Evolutionary conservation across 1,140 invertebrate genomes (phyloP).

Genomic region (Micrasema minimum): DNA sequence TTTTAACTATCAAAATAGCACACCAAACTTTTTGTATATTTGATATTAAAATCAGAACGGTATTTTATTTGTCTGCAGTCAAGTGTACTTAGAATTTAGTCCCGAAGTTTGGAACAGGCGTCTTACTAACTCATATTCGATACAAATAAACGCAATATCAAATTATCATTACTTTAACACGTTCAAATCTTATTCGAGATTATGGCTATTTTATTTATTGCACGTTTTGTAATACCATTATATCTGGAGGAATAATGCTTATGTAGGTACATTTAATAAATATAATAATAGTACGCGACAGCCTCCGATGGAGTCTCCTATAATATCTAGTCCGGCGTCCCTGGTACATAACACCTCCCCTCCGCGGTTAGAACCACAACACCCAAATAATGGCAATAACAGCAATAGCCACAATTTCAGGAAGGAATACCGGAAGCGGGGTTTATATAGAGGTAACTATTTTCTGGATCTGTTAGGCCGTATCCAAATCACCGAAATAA

Average conservation of each 20-base stretch:
- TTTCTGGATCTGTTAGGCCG: constrained; percentile 44
- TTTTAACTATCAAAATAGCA: too few relatives aligned
- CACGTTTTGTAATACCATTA: constrained; percentile 51
- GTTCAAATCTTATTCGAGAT: constrained; percentile 46
- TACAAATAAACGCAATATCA: constrained; percentile 55
- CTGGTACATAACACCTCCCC: not conserved
- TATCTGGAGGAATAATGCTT: constrained; percentile 52
- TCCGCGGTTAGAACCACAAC: constrained; percentile 31
- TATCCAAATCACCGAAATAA: constrained; percentile 43
- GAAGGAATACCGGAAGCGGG: not conserved
- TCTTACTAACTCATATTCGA: constrained; percentile 48
- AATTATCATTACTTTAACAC: constrained; percentile 46
- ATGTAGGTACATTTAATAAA: constrained; percentile 48
- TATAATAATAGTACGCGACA: constrained; percentile 47
- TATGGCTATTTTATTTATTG: constrained; percentile 54
- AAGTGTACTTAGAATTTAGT: too few relatives aligned
- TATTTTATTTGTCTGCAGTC: too few relatives aligned
- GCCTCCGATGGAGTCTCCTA: not conserved
- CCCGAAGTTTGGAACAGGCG: constrained; percentile 6
- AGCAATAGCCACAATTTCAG: not conserved
- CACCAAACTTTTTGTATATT: too few relatives aligned
- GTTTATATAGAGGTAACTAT: too few relatives aligned
- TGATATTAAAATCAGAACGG: too few relatives aligned
- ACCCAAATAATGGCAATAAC: constrained; percentile 35
- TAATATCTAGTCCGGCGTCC: not conserved